Conservation (phyloP, 2,888 invertebrate genomes). For the Caenorhabditis sinica region DNA sequence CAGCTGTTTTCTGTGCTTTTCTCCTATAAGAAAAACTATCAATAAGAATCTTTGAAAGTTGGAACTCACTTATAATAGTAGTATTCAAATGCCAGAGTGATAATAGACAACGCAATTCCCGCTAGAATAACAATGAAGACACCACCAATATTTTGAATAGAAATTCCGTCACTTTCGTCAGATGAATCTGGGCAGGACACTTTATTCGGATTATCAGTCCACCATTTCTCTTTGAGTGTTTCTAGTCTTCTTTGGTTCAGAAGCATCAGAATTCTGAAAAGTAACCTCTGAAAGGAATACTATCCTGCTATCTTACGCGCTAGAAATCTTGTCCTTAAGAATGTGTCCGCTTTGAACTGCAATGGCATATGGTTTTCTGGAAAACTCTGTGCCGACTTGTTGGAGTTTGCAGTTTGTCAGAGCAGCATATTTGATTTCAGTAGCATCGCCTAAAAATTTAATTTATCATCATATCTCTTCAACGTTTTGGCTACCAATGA, state of each 20-base stretch:
- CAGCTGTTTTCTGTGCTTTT: constrained; percentile 61
- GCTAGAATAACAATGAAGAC: constrained; percentile 98
- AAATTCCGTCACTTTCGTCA: constrained; percentile 96
- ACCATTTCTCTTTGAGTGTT: constrained; percentile 96
- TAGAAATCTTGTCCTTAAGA: constrained; percentile 78
- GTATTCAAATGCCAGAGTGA: constrained; percentile 94
- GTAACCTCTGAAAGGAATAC: not conserved
- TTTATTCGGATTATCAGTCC: constrained; percentile 91
- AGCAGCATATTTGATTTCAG: constrained; percentile 91
- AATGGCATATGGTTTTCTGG: constrained; percentile 96
- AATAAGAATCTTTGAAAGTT: not conserved
- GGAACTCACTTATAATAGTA: constrained; percentile 77
- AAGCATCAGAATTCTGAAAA: constrained; percentile 91
- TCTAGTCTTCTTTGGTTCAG: constrained; percentile 95
- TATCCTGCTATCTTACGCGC: constrained; percentile 67
- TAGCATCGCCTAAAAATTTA: constrained; percentile 89
- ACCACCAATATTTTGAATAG: constrained; percentile 97
- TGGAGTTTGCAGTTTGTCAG: constrained; percentile 93
- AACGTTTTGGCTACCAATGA: constrained; percentile 90
- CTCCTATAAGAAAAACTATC: constrained; percentile 48
- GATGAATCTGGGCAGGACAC: constrained; percentile 84
- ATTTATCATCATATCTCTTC: not conserved
- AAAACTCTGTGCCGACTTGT: constrained; percentile 95
- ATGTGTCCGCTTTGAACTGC: constrained; percentile 91
- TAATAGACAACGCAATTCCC: constrained; percentile 82